Evolutionary conservation across 2,888 invertebrate genomes (phyloP).

Genomic region (Erebia palarica): DNA sequence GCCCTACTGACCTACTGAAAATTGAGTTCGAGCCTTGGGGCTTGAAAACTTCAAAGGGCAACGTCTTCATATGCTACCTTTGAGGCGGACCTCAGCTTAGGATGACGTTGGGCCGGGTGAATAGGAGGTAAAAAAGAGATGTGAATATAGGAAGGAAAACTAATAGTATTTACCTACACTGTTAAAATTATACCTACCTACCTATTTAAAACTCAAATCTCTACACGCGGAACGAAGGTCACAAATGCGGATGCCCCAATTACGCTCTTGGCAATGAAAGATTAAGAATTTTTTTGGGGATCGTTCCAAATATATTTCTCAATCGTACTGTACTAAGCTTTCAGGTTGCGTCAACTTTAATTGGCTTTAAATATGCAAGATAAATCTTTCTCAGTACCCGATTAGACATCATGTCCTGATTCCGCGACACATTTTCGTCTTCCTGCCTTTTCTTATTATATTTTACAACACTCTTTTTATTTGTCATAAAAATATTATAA

Average conservation of each 20-base stretch:
- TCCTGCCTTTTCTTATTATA: conserved; percentile 25
- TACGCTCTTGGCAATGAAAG: conserved; percentile 47
- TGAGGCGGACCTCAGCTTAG: no score
- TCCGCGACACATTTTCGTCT: conserved; percentile 27
- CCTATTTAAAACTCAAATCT: background rate
- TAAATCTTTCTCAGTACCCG: conserved; percentile 51
- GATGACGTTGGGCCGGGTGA: no score
- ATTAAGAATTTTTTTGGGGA: conserved; percentile 49
- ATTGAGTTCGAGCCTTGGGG: no score
- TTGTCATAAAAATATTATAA: background rate
- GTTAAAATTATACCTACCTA: no score
- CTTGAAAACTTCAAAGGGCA: no score
- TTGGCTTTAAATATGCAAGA: conserved; percentile 56
- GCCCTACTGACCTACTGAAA: no score
- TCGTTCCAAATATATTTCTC: conserved; percentile 56
- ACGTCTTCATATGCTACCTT: no score
- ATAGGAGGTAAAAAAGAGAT: no score
- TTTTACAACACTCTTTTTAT: background rate
- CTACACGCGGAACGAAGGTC: conserved; percentile 7
- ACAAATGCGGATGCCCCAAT: conserved; percentile 36
- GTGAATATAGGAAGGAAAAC: background rate
- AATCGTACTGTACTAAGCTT: conserved; percentile 42
- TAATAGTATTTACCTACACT: background rate
- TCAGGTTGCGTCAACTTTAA: conserved; percentile 55
- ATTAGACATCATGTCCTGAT: conserved; percentile 42